Percentiles rank a stretch among this genome's conserved stretches.
Conservation (phyloP, 2,113 vertebrate species). For the Dipodomys spectabilis region DNA sequence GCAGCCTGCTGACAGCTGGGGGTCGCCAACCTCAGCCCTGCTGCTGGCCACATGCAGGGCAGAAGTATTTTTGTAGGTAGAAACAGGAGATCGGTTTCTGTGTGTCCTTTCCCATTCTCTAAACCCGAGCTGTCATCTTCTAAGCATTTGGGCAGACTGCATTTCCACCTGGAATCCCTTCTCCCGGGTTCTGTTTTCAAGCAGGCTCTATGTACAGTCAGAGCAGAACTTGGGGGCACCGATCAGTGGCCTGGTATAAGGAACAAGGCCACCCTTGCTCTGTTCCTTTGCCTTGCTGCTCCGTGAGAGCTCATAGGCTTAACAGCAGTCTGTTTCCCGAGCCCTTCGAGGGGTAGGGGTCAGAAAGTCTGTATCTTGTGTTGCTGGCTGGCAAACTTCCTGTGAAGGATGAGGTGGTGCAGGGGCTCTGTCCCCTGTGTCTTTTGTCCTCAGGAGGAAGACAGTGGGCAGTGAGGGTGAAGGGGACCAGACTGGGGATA, state of each 20-base stretch:
- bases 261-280: not conserved
- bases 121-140: constrained; percentile 62
- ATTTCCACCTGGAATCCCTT: not conserved
- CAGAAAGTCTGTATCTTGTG: not conserved
- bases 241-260: not conserved
- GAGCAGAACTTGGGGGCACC: not conserved
- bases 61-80: constrained; percentile 55
- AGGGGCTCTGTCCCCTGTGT: not conserved
- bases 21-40: not conserved
- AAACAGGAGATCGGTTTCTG: not conserved
- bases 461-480: rapidly evolving
- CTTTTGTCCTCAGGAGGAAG: rapidly evolving
- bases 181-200: not conserved
- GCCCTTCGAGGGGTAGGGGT: too few species aligned
- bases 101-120: constrained; percentile 54
- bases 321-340: too few species aligned
- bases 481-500: not conserved
- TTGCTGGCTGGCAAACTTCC: not conserved
- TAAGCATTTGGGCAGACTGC: not conserved
- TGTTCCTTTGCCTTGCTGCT: not conserved
- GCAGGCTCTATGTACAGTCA: not conserved
- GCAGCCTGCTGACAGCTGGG: constrained; percentile 31
- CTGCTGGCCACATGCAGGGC: constrained; percentile 48
- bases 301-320: too few species aligned
- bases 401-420: not conserved